Evolutionary conservation across 2,113 vertebrate species (phyloP).

Genomic region (Alouatta palliata): DNA sequence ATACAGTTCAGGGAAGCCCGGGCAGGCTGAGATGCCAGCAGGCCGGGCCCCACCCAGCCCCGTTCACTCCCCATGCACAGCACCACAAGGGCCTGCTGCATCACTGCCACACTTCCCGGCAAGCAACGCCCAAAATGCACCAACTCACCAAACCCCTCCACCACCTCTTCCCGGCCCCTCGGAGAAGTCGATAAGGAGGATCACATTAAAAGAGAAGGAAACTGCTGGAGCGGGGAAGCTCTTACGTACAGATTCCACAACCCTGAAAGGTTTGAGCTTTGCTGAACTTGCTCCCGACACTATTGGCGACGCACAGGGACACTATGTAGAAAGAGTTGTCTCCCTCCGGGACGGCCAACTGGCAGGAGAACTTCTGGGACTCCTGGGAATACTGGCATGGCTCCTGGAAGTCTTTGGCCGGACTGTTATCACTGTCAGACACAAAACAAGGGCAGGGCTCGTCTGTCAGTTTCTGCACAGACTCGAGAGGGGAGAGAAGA

Average conservation of each 20-base stretch:
- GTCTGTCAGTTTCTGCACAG: not conserved
- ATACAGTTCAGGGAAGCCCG: rapidly evolving
- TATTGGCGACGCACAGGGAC: slow-evolving; percentile 68
- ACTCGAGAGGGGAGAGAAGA: not conserved
- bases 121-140: not conserved
- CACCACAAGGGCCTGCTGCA: no score
- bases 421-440: not conserved
- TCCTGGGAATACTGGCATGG: slow-evolving; percentile 75
- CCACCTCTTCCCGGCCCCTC: not conserved
- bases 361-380: slow-evolving; percentile 76
- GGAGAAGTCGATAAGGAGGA: not conserved
- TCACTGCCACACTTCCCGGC: not conserved
- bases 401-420: rapidly evolving
- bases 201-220: not conserved
- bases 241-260: slow-evolving; percentile 63
- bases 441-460: not conserved
- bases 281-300: not conserved
- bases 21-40: rapidly evolving
- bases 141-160: not conserved
- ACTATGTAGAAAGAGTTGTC: slow-evolving; percentile 63
- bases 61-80: not conserved
- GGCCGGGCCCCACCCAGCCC: not conserved
- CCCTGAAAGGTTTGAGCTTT: slow-evolving; percentile 41
- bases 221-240: not conserved
- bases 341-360: slow-evolving; percentile 35